phyloP scores from a whole-genome alignment of 2,113 vertebrate species.

The Rhizomys pruinosus region DNA sequence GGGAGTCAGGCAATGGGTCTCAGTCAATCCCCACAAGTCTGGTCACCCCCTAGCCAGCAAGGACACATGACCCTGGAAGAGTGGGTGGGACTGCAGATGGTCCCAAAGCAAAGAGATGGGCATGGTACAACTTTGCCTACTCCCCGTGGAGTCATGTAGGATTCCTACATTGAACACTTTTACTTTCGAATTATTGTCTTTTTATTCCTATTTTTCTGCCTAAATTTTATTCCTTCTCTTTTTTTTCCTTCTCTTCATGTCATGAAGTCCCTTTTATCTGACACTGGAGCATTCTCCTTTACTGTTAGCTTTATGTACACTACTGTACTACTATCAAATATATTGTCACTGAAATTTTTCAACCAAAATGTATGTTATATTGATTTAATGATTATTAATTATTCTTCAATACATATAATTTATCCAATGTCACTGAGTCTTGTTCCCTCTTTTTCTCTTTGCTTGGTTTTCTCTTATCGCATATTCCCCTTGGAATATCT shows the following conservation, averaged over 20 bases:
- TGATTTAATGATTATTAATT: slow-evolving; percentile 5
- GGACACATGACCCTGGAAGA: no score
- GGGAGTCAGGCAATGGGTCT: no score
- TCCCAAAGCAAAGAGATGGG: no score
- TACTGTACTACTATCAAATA: not conserved
- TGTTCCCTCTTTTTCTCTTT: not conserved
- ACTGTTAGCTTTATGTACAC: not conserved
- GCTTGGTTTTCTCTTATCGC: not conserved
- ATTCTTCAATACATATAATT: not conserved
- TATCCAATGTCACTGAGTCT: not conserved
- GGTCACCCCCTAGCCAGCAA: no score
- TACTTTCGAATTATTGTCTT: no score
- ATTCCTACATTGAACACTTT: no score
- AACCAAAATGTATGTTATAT: not conserved
- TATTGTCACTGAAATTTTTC: not conserved
- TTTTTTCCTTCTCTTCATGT: slow-evolving; percentile 14
- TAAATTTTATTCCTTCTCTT: not conserved
- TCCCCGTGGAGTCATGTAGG: no score
- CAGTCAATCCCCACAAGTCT: no score
- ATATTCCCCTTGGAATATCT: not conserved
- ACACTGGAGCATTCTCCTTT: not conserved
- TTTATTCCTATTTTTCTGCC: not conserved
- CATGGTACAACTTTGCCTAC: no score
- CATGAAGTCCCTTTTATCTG: not conserved
- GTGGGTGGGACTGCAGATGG: no score